Evolutionary conservation across 2,888 invertebrate genomes (phyloP), one percentile per base, ranked within the genome.

Genomic region (Lacanobia oleracea): DNA sequence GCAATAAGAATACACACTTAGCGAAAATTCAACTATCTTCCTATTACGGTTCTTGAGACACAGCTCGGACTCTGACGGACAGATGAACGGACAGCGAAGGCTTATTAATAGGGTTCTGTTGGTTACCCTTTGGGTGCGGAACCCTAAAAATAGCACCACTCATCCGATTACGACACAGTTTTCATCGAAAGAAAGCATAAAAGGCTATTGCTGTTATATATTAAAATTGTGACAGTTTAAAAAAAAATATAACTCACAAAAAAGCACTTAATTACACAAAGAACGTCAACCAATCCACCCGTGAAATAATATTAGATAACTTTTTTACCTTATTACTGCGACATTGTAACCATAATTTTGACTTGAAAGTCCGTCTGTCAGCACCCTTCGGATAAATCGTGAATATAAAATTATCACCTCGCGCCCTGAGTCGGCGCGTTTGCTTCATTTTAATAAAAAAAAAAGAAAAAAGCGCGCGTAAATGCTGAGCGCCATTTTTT

Each of bases 391-490:
- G 78, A 87, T 88, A 89, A 87, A 88, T 88, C 84, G 77, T 92
- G 93, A 94, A 94, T 93, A 93, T 93, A 93, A 94, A 94, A 95
- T 95, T 93, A 93, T 94, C 94, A 91, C 94, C 93, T 90, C 84
- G 86, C 75, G 81, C 82, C 74, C 91, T 88, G 90, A 91, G 85
- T 93, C 93, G 89, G 94, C 94, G 87, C 87, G 88, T 92, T 94
- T 93, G 93, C 92, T 93, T 92, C 90, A 92, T 94, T 95, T 94
- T 92, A 94, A 93, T 93, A 94, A 93, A 93, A 94, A 93, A 94
- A 91, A 90, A 89, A 76, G 82, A 86, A 88, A 90, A 90, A 90
- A 85, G 84, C 87, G 87, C 66, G 90, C 90, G 68, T 78, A 81
- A 88, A 85, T 75, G 90, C 88, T 87, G 88, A 86, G 76, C 65